Percentiles rank a stretch among this genome's conserved stretches.
These are phyloP conservation scores for Melangyna quadrimaculata DNA, from an alignment of 2,888 invertebrate species.

Conservation along the genomic window DNA sequence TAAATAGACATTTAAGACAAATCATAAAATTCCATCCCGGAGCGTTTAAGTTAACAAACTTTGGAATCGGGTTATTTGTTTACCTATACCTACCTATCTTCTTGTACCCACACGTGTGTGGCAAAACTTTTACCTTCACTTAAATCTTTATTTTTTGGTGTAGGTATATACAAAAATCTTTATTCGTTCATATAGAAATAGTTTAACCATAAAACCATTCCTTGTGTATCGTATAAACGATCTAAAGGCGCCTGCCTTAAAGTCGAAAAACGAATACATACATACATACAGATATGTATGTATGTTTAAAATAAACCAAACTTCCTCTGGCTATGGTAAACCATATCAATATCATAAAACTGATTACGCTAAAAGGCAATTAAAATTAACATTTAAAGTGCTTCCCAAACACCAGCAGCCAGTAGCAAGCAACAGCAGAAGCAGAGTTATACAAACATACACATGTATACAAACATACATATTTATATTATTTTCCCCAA, in stretches of 20 bases:
- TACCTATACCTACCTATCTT: not conserved
- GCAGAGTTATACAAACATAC: not conserved
- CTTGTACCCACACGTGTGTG: not conserved
- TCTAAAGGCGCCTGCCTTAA: constrained; percentile 3
- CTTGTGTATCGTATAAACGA: constrained; percentile 2
- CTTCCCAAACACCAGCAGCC: constrained; percentile 25
- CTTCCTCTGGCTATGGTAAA: constrained; percentile 33
- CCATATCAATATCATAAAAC: constrained; percentile 68
- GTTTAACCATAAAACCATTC: constrained; percentile 28
- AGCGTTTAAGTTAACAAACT: constrained; percentile 19
- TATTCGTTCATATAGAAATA: constrained; percentile 24
- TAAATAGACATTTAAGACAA: constrained; percentile 23
- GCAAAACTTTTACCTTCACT: constrained; percentile 3
- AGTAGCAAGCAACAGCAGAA: constrained; percentile 1
- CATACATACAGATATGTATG: not conserved
- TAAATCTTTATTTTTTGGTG: not conserved
- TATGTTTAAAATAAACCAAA: constrained; percentile 38
- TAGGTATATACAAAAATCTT: not conserved
- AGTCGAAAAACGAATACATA: not conserved
- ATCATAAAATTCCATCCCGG: constrained; percentile 22
- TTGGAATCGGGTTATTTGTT: constrained; percentile 11
- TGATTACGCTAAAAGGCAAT: constrained; percentile 62
- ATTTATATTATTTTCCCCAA: not conserved
- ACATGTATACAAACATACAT: not conserved
- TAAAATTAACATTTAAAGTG: constrained; percentile 54